These are phyloP conservation scores for Vanessa atalanta DNA, from an alignment of 1,140 invertebrate species.

Conservation along the genomic window DNA sequence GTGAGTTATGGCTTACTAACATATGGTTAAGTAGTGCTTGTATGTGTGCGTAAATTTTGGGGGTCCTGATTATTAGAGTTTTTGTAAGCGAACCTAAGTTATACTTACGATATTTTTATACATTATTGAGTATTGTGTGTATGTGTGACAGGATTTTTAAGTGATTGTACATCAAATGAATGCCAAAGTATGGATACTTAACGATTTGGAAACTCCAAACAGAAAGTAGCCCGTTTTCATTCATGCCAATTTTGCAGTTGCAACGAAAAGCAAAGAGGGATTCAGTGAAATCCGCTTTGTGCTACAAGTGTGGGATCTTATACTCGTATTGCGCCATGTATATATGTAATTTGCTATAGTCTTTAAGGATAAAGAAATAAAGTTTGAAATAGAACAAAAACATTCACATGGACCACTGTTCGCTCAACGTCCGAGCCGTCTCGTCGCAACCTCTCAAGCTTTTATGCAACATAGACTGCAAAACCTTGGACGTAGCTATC, in stretches of 20 bases:
- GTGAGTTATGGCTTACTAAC: slow-evolving; percentile 21
- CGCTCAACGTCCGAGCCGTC: slow-evolving; percentile 23
- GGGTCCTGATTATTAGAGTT: slow-evolving; percentile 23
- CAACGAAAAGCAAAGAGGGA: slow-evolving; percentile 41
- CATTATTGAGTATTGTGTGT: background rate
- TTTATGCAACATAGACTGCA: slow-evolving; percentile 36
- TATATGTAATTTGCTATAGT: slow-evolving; percentile 8
- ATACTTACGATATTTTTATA: background rate
- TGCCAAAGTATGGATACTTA: slow-evolving; percentile 6
- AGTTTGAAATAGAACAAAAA: slow-evolving; percentile 18
- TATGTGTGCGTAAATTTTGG: slow-evolving; percentile 22
- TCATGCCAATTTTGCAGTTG: slow-evolving; percentile 43
- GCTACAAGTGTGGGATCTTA: slow-evolving; percentile 38
- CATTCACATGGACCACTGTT: slow-evolving; percentile 21
- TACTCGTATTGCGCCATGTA: slow-evolving; percentile 20
- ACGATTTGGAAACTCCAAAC: slow-evolving; percentile 20
- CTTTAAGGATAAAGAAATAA: slow-evolving; percentile 19
- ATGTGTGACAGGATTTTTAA: background rate
- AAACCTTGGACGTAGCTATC: slow-evolving; percentile 30
- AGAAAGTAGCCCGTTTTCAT: slow-evolving; percentile 36
- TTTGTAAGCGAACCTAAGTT: background rate
- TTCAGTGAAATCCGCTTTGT: slow-evolving; percentile 44
- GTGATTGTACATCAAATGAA: background rate
- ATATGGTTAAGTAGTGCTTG: slow-evolving; percentile 27
- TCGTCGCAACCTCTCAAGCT: slow-evolving; percentile 37